These are phyloP conservation scores for Sparidentex hasta DNA, from an alignment of 2,797 vertebrate genomes.

Conservation along the genomic window DNA sequence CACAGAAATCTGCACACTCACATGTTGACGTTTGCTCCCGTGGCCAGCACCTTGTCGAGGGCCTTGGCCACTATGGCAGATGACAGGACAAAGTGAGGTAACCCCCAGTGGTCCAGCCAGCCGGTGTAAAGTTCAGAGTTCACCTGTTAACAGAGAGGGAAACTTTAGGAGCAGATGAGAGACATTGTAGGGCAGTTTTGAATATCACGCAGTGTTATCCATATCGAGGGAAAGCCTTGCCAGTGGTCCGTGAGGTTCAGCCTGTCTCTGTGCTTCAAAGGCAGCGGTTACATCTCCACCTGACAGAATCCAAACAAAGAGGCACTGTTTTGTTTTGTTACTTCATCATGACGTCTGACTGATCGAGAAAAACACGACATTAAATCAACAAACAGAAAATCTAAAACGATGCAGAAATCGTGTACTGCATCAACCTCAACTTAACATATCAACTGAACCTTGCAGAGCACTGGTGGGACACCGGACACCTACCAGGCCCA, in stretches of 20 bases:
- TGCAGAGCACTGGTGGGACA: no score
- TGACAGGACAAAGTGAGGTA: constrained; percentile 83
- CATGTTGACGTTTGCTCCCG: constrained; percentile 93
- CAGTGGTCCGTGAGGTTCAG: constrained; percentile 93
- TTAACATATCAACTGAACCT: no score
- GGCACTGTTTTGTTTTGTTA: not conserved
- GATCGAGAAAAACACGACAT: constrained; percentile 1
- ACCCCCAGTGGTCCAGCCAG: constrained; percentile 98
- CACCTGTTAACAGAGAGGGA: constrained; percentile 81
- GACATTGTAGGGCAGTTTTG: not conserved
- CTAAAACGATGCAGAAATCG: not conserved
- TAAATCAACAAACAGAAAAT: constrained; percentile 2
- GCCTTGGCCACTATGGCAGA: constrained; percentile 80
- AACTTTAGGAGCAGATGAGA: not conserved
- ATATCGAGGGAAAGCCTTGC: constrained; percentile 70
- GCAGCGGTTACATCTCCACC: constrained; percentile 89
- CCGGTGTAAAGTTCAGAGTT: constrained; percentile 98
- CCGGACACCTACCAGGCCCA: constrained; percentile 85
- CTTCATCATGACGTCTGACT: constrained; percentile 39
- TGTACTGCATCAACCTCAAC: no score
- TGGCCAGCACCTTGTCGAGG: constrained; percentile 88
- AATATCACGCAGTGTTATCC: not conserved
- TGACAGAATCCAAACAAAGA: constrained; percentile 66
- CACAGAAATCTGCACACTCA: constrained; percentile 74
- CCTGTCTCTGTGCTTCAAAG: constrained; percentile 89